These are phyloP conservation scores for Anorthoa munda DNA, from an alignment of 2,888 invertebrate species.

Conservation along the genomic window DNA sequence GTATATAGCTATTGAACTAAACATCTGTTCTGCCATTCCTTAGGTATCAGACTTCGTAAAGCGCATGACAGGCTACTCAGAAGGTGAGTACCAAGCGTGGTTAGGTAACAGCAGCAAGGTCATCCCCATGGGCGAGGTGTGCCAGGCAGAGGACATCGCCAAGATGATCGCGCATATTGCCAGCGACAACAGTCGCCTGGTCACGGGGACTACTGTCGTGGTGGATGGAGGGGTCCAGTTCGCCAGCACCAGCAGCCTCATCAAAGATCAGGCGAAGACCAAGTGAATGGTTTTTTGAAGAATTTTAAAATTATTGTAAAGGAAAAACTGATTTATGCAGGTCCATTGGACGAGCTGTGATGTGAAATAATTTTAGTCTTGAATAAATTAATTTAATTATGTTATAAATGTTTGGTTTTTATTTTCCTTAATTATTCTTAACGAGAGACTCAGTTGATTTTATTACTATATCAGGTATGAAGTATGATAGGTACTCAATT, in stretches of 20 bases:
- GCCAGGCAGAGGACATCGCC: slow-evolving; percentile 93
- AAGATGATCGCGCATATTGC: slow-evolving; percentile 95
- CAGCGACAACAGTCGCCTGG: slow-evolving; percentile 94
- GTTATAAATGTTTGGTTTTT: not conserved
- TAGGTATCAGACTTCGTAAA: slow-evolving; percentile 61
- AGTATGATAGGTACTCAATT: too few species aligned
- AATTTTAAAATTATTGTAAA: not conserved
- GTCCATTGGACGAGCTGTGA: not conserved
- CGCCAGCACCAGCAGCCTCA: slow-evolving; percentile 12
- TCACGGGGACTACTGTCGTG: slow-evolving; percentile 92
- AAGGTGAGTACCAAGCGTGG: slow-evolving; percentile 66
- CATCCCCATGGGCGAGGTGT: slow-evolving; percentile 68
- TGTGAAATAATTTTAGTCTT: not conserved
- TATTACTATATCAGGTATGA: too few species aligned
- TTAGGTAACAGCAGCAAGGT: slow-evolving; percentile 26
- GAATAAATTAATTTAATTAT: not conserved
- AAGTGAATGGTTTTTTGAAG: not conserved
- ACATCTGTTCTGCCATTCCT: not conserved
- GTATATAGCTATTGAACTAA: not conserved
- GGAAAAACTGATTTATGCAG: not conserved
- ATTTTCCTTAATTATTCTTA: not conserved
- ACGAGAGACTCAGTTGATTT: too few species aligned
- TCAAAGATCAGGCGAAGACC: slow-evolving; percentile 21
- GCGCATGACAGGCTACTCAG: slow-evolving; percentile 61
- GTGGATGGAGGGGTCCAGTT: slow-evolving; percentile 69